These are phyloP conservation scores for Macaca fascicularis DNA, from an alignment of 2,113 vertebrate species.

Conservation along the genomic window DNA sequence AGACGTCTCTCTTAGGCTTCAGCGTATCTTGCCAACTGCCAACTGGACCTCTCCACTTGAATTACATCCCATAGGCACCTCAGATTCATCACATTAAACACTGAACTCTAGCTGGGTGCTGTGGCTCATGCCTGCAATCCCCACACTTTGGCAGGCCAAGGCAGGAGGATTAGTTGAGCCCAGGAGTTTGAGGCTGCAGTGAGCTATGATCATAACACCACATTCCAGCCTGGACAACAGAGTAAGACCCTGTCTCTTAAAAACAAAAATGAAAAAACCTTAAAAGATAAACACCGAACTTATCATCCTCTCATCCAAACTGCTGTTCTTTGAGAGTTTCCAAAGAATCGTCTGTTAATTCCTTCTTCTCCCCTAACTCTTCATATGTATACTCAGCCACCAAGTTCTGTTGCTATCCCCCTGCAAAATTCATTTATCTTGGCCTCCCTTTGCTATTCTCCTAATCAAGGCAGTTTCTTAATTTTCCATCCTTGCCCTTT, in stretches of 20 bases:
- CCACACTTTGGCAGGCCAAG: too few species aligned
- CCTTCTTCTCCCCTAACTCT: not conserved
- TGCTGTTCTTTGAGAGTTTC: slow-evolving; percentile 18
- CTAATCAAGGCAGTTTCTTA: slow-evolving; percentile 9
- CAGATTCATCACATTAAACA: not conserved
- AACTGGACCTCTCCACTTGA: not conserved
- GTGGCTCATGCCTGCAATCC: too few species aligned
- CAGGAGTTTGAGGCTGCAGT: too few species aligned
- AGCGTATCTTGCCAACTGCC: not conserved
- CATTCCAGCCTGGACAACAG: too few species aligned
- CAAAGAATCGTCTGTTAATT: not conserved
- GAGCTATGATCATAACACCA: too few species aligned
- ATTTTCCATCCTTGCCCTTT: not conserved
- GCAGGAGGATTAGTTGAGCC: too few species aligned
- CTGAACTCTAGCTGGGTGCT: not conserved
- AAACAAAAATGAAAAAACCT: too few species aligned
- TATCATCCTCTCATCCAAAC: not conserved
- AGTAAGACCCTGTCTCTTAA: too few species aligned
- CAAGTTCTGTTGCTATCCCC: slow-evolving; percentile 21
- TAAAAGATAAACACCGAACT: not conserved
- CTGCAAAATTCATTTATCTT: not conserved
- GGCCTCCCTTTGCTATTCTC: not conserved
- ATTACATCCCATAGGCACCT: not conserved
- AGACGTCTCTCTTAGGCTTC: slow-evolving; percentile 3
- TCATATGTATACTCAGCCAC: not conserved